A percentile compares a stretch with the other conserved stretches of the same genome.
Evolutionary conservation across 2,888 invertebrate species (phyloP).

Genomic region (Esperia sulphurella): DNA sequence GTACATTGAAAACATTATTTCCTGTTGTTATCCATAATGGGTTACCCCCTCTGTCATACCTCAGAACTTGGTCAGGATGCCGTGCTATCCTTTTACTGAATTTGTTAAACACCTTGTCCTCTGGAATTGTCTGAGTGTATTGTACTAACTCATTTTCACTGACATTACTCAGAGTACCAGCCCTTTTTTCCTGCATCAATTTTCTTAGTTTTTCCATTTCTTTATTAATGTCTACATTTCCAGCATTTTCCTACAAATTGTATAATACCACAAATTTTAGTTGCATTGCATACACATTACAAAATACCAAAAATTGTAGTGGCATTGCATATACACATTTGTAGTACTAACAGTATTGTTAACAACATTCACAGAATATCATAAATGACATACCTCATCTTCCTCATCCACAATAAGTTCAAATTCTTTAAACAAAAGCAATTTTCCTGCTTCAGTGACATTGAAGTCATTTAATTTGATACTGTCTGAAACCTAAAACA

Average conservation of each 20-base stretch:
- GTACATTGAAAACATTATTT: conserved; percentile 75
- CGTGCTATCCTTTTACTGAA: conserved; percentile 85
- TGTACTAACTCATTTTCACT: conserved; percentile 84
- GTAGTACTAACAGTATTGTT: neutral
- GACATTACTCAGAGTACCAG: conserved; percentile 81
- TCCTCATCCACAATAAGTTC: conserved; percentile 78
- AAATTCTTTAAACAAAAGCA: conserved; percentile 81
- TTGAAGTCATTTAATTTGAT: conserved; percentile 41
- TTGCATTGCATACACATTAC: too few species aligned
- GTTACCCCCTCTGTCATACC: conserved; percentile 87
- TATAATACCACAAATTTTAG: too few species aligned
- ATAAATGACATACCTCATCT: conserved; percentile 47
- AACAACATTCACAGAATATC: neutral
- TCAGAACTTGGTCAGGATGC: conserved; percentile 89
- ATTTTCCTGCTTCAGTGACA: conserved; percentile 51
- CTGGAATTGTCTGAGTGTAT: conserved; percentile 79
- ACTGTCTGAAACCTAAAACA: conserved; percentile 25
- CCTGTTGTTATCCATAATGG: conserved; percentile 90
- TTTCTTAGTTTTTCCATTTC: conserved; percentile 65
- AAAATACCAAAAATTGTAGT: neutral
- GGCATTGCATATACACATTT: too few species aligned
- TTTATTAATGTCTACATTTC: conserved; percentile 69
- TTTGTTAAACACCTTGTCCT: conserved; percentile 88
- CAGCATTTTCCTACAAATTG: conserved; percentile 47
- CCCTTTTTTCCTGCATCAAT: conserved; percentile 77